A percentile compares a stretch with the other conserved stretches of the same genome.
These are phyloP conservation scores for Ruditapes philippinarum DNA, from an alignment of 1,140 invertebrate genomes.

Conservation along the genomic window DNA sequence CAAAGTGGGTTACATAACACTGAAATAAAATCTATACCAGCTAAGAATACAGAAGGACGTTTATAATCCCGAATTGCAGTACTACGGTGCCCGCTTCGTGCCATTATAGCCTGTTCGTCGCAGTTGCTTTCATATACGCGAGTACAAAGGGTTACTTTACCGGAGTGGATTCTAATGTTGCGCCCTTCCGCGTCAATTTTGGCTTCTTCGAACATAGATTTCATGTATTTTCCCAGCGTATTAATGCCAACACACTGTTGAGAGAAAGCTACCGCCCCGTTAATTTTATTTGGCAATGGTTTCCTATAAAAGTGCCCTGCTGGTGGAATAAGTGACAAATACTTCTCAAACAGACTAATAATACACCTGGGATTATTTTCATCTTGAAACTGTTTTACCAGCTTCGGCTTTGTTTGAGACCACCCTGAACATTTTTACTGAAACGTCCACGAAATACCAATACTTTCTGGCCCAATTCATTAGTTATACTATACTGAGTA, in stretches of 20 bases:
- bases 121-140: background rate
- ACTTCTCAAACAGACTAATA: background rate
- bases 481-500: too few relatives aligned
- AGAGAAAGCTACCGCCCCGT: background rate
- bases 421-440: too few relatives aligned
- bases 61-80: background rate
- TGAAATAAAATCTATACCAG: too few relatives aligned
- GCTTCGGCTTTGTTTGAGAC: too few relatives aligned
- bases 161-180: constrained; percentile 2
- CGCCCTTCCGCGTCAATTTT: background rate
- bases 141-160: constrained; percentile 20
- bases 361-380: too few relatives aligned
- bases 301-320: constrained; percentile 17
- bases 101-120: constrained; percentile 29
- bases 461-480: too few relatives aligned
- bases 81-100: background rate
- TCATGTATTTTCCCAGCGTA: background rate
- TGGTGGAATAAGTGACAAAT: too few relatives aligned
- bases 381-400: too few relatives aligned
- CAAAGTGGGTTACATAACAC: too few relatives aligned
- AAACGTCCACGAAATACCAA: too few relatives aligned
- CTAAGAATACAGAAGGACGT: too few relatives aligned
- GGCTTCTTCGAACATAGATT: constrained; percentile 10
- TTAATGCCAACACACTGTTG: background rate
- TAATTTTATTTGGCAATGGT: background rate